Conservation (phyloP, 2,113 vertebrate genomes). For the Grantiella picta region DNA sequence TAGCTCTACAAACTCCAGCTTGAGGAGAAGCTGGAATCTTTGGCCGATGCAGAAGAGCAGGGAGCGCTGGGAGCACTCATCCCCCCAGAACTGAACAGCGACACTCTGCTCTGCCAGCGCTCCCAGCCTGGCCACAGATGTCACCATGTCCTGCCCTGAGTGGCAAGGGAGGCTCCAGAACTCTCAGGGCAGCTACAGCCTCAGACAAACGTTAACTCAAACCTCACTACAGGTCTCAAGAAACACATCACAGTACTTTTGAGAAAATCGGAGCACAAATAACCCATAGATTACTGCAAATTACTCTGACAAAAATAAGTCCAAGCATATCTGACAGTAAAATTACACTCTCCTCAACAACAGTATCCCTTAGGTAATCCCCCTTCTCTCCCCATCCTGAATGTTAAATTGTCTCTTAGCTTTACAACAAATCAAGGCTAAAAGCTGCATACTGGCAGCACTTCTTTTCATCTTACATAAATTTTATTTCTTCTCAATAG, state of each 20-base stretch:
- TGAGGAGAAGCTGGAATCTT: not conserved
- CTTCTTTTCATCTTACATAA: constrained; percentile 75
- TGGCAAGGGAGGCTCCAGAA: not conserved
- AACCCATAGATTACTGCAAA: constrained; percentile 79
- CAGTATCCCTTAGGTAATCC: constrained; percentile 81
- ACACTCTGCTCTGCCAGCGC: not conserved
- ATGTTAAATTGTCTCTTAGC: constrained; percentile 83
- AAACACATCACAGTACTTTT: constrained; percentile 17
- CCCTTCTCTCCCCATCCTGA: constrained; percentile 38
- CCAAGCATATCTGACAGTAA: constrained; percentile 78
- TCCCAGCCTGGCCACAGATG: not conserved
- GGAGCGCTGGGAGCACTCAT: rapidly evolving
- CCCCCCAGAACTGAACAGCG: not conserved
- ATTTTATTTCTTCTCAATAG: constrained; percentile 71
- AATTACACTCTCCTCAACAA: constrained; percentile 80
- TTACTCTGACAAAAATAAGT: constrained; percentile 81
- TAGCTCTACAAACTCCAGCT: not conserved
- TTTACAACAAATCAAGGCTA: constrained; percentile 81
- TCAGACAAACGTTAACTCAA: not conserved
- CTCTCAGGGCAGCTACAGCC: not conserved
- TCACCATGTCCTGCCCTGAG: not conserved
- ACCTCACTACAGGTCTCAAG: not conserved
- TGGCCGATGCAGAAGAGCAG: not conserved
- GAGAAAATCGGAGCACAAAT: constrained; percentile 65
- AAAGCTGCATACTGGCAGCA: constrained; percentile 70